A percentile compares a stretch with the other conserved stretches of the same genome.
Conservation (phyloP, 2,797 vertebrate genomes). For the Cottoperca gobio region DNA sequence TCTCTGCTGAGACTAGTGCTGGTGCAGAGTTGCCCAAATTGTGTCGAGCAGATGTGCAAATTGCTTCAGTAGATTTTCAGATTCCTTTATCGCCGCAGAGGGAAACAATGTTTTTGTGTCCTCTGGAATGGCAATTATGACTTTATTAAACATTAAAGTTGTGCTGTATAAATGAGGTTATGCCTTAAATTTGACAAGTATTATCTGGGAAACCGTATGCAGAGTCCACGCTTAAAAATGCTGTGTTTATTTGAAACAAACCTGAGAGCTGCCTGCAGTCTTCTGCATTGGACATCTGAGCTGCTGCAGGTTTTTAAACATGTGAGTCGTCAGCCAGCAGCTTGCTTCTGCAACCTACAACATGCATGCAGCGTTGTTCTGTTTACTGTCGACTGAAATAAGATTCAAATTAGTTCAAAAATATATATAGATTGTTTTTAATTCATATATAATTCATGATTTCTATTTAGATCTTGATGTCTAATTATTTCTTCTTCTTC, state of each 20-base stretch:
- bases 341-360: background rate
- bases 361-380: background rate
- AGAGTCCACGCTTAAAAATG: background rate
- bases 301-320: background rate
- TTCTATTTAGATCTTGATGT: background rate
- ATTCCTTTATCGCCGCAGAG: background rate
- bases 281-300: background rate
- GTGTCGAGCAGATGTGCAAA: constrained; percentile 55
- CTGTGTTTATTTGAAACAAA: background rate
- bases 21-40: constrained; percentile 27
- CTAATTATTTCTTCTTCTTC: background rate
- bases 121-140: constrained; percentile 28
- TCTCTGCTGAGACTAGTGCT: constrained; percentile 13
- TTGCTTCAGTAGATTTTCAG: constrained; percentile 39
- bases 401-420: background rate
- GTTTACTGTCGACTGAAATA: background rate
- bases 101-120: constrained; percentile 15
- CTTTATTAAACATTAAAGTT: constrained; percentile 25
- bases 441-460: background rate
- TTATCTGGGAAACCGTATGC: background rate
- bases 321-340: too few species aligned
- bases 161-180: background rate
- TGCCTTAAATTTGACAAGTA: background rate
- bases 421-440: background rate
- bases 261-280: background rate